phyloP scores from a whole-genome alignment of 2,888 invertebrate genomes.

The Idaea dimidiata region DNA sequence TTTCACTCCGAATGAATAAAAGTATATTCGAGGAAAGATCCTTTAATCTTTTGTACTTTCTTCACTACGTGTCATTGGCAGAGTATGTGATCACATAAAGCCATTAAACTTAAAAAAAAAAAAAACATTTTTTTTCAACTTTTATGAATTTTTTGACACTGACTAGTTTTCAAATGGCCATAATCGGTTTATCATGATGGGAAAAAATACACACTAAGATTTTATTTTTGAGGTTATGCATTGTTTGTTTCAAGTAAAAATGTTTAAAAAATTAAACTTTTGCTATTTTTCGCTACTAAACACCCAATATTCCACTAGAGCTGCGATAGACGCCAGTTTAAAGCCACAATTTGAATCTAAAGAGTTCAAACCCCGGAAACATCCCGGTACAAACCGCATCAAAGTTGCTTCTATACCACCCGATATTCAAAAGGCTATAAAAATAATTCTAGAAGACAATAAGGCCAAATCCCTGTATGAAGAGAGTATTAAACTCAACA shows the following conservation, averaged over 20 bases:
- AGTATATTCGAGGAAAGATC: too few relatives aligned
- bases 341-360: constrained; percentile 73
- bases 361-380: constrained; percentile 83
- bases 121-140: too few relatives aligned
- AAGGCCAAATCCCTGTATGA: constrained; percentile 77
- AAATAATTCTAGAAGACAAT: constrained; percentile 78
- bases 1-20: too few relatives aligned
- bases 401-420: constrained; percentile 81
- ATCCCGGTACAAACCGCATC: constrained; percentile 85
- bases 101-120: too few relatives aligned
- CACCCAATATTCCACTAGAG: constrained; percentile 56
- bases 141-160: too few relatives aligned
- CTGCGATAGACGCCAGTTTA: constrained; percentile 75
- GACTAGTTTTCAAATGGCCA: too few relatives aligned
- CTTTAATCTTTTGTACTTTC: too few relatives aligned
- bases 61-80: too few relatives aligned
- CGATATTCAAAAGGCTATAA: constrained; percentile 80
- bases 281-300: constrained; percentile 40
- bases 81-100: too few relatives aligned
- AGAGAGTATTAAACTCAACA: constrained; percentile 77
- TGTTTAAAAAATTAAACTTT: constrained; percentile 62
- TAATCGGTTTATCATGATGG: too few relatives aligned
- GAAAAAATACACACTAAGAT: too few relatives aligned
- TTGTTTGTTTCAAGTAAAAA: constrained; percentile 35
- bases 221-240: constrained; percentile 12